Evolutionary conservation across 1,140 invertebrate species (phyloP), one percentile per base, ranked within the genome.

Genomic region (Proales similis): DNA sequence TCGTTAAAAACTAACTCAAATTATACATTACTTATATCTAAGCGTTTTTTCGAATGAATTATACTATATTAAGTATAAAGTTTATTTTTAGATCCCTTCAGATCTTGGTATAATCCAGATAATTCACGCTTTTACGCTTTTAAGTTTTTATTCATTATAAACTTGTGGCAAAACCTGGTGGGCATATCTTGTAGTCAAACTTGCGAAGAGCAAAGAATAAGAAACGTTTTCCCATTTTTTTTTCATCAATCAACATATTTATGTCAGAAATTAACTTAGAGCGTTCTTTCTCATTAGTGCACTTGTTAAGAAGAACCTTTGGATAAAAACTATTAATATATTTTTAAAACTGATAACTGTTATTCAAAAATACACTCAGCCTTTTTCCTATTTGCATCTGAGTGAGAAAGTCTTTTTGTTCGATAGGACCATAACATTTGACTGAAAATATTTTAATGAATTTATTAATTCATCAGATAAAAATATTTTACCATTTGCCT

Each of bases 301-400:
- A 17, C 7, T 12, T 29, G 33, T 26, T 45, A 12, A 46, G 12
- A 4, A 61, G 20, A 29, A 45, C 33, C 38, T 42, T 30, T 5
- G 26, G 26, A 3, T 22, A 11, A 2, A 60, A 5, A 43, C 22
- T 19, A 29, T 5, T 2, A 43, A 9, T n/a, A n/a, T n/a, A 14
- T 38, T 20, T 53, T 7, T 7, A 7, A 24, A 3, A 39, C 12
- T 24, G 39, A 38, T 22, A 1, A 24, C 12, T 20, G n/a, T 26
- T 53, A 32, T 11, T 7, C 1, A 43, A 42, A 4, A 19, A 30
- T 60, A 60, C 53, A 36, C 33, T 12, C 7, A 45, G 39, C 36
- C 57, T 26, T 17, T 29, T 61, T 19, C 39, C 57, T 14, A 61
- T 61, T 14, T 45, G 39, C 57, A 61, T 45, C 27, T 61, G 39